phyloP scores from a whole-genome alignment of 2,888 invertebrate genomes.

The Epinotia ramella region DNA sequence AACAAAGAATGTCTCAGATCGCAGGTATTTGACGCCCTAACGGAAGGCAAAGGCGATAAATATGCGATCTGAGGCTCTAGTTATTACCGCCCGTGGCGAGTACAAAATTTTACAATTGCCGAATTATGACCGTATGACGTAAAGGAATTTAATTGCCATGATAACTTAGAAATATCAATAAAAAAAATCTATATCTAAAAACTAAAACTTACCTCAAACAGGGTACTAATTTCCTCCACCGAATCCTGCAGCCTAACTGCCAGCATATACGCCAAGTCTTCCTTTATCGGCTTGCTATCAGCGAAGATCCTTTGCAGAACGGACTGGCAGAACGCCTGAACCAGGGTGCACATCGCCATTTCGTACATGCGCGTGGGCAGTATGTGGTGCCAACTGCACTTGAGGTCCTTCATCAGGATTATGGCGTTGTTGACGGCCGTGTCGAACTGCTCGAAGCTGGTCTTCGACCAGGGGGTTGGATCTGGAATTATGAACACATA shows the following conservation, averaged over 20 bases:
- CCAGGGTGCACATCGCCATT: constrained; percentile 68
- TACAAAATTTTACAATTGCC: too few relatives aligned
- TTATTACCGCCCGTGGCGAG: too few relatives aligned
- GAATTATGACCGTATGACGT: too few relatives aligned
- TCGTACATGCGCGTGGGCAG: constrained; percentile 74
- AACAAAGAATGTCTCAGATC: too few relatives aligned
- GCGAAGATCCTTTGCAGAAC: constrained; percentile 67
- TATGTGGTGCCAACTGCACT: constrained; percentile 64
- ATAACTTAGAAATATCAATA: too few relatives aligned
- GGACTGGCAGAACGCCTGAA: constrained; percentile 66
- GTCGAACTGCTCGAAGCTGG: constrained; percentile 70
- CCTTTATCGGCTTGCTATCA: constrained; percentile 64
- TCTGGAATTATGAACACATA: constrained; percentile 54
- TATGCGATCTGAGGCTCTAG: too few relatives aligned
- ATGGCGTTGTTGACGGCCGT: constrained; percentile 69
- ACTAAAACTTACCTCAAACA: constrained; percentile 68
- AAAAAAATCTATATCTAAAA: too few relatives aligned
- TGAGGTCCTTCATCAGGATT: constrained; percentile 65
- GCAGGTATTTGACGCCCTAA: too few relatives aligned
- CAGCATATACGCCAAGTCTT: constrained; percentile 71
- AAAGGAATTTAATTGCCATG: too few relatives aligned
- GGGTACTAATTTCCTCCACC: constrained; percentile 56
- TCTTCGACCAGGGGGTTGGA: constrained; percentile 64
- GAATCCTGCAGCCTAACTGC: constrained; percentile 66
- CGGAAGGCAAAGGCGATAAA: too few relatives aligned